A percentile compares a stretch with the other conserved stretches of the same genome.
These are phyloP conservation scores for Gymnothorax javanicus DNA, from an alignment of 2,797 vertebrate genomes.

Conservation along the genomic window DNA sequence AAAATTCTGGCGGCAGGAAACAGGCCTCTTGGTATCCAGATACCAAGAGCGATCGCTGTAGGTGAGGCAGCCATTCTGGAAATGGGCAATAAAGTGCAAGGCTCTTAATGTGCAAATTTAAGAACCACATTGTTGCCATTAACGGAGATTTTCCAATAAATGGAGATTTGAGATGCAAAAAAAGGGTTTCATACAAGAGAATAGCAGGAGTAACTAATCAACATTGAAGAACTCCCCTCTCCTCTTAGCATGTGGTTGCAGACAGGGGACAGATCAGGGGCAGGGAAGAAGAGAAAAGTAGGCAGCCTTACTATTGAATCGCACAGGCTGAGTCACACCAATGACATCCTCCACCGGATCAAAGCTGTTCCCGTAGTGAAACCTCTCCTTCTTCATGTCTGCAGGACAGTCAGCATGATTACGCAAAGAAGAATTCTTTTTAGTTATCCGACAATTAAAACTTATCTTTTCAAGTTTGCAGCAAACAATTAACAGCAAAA, in stretches of 20 bases:
- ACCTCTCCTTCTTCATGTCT: slow-evolving; percentile 75
- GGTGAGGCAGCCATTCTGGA: no score
- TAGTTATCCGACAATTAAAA: no score
- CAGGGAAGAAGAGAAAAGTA: neutral
- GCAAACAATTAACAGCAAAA: no score
- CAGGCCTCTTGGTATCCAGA: no score
- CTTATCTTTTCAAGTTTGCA: no score
- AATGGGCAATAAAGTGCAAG: no score
- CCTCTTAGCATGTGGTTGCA: neutral
- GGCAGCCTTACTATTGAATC: slow-evolving; percentile 89
- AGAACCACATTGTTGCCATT: neutral
- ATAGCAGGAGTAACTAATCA: neutral
- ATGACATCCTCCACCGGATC: slow-evolving; percentile 79
- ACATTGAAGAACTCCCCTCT: neutral
- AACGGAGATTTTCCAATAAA: no score
- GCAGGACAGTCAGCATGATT: slow-evolving; percentile 21
- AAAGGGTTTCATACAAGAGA: neutral
- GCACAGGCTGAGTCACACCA: slow-evolving; percentile 89
- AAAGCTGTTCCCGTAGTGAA: slow-evolving; percentile 71
- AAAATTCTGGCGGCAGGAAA: no score
- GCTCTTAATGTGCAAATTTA: neutral
- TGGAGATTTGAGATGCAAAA: neutral
- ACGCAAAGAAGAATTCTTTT: neutral
- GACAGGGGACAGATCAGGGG: neutral
- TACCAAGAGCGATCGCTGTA: no score